These are phyloP conservation scores for Portunus trituberculatus DNA, from an alignment of 1,140 invertebrate species.

Conservation along the genomic window DNA sequence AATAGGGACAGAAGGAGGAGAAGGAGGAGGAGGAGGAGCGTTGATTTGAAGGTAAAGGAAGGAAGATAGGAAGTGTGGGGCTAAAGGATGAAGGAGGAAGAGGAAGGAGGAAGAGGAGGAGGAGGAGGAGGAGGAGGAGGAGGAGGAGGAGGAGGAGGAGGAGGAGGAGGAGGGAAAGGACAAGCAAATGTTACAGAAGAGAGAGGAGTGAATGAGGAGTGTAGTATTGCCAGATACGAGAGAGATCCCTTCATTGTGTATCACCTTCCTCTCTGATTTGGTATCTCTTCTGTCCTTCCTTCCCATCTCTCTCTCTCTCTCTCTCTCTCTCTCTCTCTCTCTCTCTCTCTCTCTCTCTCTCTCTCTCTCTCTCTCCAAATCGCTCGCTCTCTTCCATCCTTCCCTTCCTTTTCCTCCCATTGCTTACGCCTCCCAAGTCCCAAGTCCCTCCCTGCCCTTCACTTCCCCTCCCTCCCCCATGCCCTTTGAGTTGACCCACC, in stretches of 20 bases:
- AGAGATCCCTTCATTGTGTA: not conserved
- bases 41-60: not conserved
- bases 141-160: not conserved
- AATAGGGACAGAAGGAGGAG: too few relatives aligned
- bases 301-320: not conserved
- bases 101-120: not conserved
- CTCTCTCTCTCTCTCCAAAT: not conserved
- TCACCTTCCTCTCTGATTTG: not conserved
- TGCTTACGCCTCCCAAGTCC: not conserved
- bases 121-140: not conserved
- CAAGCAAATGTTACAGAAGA: not conserved
- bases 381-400: not conserved
- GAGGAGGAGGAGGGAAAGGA: not conserved
- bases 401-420: not conserved
- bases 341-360: constrained; percentile 11
- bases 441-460: not conserved
- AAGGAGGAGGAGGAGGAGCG: too few relatives aligned
- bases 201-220: not conserved
- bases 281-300: not conserved
- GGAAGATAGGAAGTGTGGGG: not conserved
- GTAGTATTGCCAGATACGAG: not conserved
- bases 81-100: too few relatives aligned
- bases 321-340: constrained; percentile 1
- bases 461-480: not conserved
- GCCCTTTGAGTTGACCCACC: constrained; percentile 72